phyloP scores from a whole-genome alignment of 2,888 invertebrate species.

The Girardia tigrina region DNA sequence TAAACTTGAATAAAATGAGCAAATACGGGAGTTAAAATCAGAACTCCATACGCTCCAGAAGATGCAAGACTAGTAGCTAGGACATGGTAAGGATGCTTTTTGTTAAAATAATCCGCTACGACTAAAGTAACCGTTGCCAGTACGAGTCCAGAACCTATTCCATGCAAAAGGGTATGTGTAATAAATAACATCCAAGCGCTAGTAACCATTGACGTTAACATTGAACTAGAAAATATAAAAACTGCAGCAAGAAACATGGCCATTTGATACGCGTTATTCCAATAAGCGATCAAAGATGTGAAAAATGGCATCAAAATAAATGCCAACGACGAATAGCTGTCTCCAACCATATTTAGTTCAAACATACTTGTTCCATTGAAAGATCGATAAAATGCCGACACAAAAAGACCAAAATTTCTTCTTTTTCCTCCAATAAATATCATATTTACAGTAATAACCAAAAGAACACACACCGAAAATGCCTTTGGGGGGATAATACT shows the following conservation, averaged over 20 bases:
- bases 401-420: conserved; percentile 31
- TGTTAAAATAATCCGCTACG: conserved; percentile 34
- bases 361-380: conserved; percentile 34
- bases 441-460: conserved; percentile 28
- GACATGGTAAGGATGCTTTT: conserved; percentile 33
- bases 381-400: conserved; percentile 25
- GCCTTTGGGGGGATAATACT: neutral
- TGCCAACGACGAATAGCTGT: conserved; percentile 35
- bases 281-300: conserved; percentile 16
- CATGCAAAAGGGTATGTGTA: conserved; percentile 35
- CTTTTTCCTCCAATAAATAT: conserved; percentile 34
- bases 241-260: conserved; percentile 32
- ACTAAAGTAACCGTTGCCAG: conserved; percentile 26
- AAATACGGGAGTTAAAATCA: conserved; percentile 34
- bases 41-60: conserved; percentile 35
- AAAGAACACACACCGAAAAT: neutral
- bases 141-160: conserved; percentile 33
- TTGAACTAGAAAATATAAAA: conserved; percentile 31
- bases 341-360: conserved; percentile 35
- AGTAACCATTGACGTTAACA: conserved; percentile 30
- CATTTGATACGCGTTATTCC: conserved; percentile 14
- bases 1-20: conserved; percentile 20
- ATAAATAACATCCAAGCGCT: conserved; percentile 30
- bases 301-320: conserved; percentile 36
- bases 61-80: conserved; percentile 34